These are phyloP conservation scores for Myxocyprinus asiaticus DNA, from an alignment of 2,113 vertebrate species.

Conservation along the genomic window DNA sequence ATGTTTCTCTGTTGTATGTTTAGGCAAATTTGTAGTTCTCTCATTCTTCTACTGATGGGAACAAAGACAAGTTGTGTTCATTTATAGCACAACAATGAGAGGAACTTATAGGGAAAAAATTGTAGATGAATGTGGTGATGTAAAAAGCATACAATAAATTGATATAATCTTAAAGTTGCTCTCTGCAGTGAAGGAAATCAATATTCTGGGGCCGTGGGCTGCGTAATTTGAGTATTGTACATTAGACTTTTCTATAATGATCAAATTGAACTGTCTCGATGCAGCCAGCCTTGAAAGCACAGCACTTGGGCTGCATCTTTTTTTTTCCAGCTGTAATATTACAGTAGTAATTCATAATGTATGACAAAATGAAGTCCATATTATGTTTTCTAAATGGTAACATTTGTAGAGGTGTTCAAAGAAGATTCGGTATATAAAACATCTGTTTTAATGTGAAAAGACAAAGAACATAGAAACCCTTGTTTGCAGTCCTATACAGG, in stretches of 20 bases:
- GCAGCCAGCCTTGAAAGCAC: constrained; percentile 13
- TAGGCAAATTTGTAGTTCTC: too few species aligned
- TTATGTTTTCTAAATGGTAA: not conserved
- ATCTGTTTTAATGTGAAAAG: too few species aligned
- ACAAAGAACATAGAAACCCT: too few species aligned
- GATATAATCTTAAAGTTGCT: constrained; percentile 6
- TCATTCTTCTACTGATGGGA: too few species aligned
- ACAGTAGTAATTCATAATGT: not conserved
- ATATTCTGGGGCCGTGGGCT: constrained; percentile 10
- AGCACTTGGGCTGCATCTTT: not conserved
- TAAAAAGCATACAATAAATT: constrained; percentile 20
- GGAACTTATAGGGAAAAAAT: constrained; percentile 3
- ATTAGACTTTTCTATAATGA: constrained; percentile 25
- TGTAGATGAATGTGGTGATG: constrained; percentile 25
- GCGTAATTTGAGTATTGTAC: constrained; percentile 14
- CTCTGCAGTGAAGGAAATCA: constrained; percentile 38
- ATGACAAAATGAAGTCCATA: not conserved
- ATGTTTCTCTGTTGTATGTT: not conserved
- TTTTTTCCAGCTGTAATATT: constrained; percentile 3
- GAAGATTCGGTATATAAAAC: too few species aligned
- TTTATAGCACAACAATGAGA: not conserved
- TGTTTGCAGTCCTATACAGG: too few species aligned
- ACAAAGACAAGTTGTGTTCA: too few species aligned
- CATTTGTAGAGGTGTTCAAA: not conserved
- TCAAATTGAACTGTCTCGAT: constrained; percentile 16